These are phyloP conservation scores for Girardinus metallicus DNA, from an alignment of 2,797 vertebrate genomes.

Conservation along the genomic window DNA sequence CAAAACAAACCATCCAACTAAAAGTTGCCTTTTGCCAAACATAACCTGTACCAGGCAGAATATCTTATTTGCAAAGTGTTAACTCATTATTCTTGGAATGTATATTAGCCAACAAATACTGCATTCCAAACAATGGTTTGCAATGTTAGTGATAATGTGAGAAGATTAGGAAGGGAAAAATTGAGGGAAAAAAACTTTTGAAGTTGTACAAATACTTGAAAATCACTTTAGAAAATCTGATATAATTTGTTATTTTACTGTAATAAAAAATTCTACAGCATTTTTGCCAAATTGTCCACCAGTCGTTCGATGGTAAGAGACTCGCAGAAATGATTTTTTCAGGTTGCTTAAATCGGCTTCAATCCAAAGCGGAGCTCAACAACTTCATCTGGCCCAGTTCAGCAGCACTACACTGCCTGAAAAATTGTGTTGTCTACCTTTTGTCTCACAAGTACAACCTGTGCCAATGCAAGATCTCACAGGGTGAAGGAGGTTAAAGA, in stretches of 20 bases:
- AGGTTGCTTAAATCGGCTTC: neutral
- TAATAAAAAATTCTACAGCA: neutral
- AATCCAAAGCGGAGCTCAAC: neutral
- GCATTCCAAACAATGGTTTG: neutral
- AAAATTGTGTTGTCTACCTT: neutral
- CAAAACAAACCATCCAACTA: neutral
- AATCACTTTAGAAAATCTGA: neutral
- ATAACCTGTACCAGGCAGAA: neutral
- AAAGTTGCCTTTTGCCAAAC: neutral
- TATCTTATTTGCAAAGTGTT: neutral
- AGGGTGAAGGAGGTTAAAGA: conserved; percentile 9
- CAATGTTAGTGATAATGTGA: neutral
- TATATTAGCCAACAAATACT: neutral
- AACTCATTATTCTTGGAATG: neutral
- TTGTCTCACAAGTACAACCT: neutral
- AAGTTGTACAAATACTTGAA: neutral
- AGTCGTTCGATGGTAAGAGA: neutral
- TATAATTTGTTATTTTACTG: neutral
- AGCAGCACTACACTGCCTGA: neutral
- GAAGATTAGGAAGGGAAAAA: no score
- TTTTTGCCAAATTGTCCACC: neutral
- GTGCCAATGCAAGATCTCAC: neutral
- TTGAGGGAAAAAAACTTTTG: neutral
- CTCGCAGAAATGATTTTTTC: neutral
- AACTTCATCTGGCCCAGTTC: neutral